Base-by-base conservation (phyloP, 2,113 vertebrate genomes). In the Apistogramma diplotaenia region DNA sequence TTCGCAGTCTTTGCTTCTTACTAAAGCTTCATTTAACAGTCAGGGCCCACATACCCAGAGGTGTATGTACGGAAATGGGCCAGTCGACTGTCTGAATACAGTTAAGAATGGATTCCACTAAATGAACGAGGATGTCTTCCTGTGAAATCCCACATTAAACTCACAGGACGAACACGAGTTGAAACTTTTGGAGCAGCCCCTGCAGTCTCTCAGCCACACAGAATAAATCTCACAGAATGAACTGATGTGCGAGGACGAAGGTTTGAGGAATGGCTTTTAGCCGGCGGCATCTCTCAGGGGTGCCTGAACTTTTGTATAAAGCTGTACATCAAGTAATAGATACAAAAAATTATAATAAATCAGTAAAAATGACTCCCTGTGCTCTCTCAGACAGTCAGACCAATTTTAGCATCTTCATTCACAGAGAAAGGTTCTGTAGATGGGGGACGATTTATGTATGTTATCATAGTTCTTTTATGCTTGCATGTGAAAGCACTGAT, bases 281-380 rank as follows among this genome's bases (percentile, higher is more conserved):
- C 60, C 40, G 60, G 23, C n/a, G 13, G 40, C 60, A 40, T 65
- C 35, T 65, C 56, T 40, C 23, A 75, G 40, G 3, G 13, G 5
- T 7, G 3, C 18, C 18, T 3, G 2, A 0, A 76, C 74, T 0
- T 75, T 43, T 43, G 15, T 1, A 43, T 43, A 25, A 43, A 65
- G 43, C 37, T 18, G 37, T 25, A 10, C 21, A 43, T 43, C 21
- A 65, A 0, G 3, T 65, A 65, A 43, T 43, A 3, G 61, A 21
- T 65, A 65, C 61, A 43, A 43, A 65, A 13, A 40, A 40, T n/a
- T n/a, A 13, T 12, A 40, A 18, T 23, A 21, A 35, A 35, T 62
- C 11, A 1, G 2, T 37, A 61, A 21, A 61, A 37, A 37, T 2
- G 59, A 23, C 11, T 61, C 33, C 33, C 19, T 15, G 0, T 61